A percentile compares a stretch with the other conserved stretches of the same genome.
These are phyloP conservation scores for mouse (Mus musculus) DNA, from an alignment of 2,113 vertebrate species.

Conservation along the genomic window GRCm39 chr8:124979001-124979500, in stretches of 20 bases:
- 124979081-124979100: rapidly evolving
- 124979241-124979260: not conserved
- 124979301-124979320: not conserved
- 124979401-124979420: not conserved
- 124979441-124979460: not conserved
- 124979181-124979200: not conserved
- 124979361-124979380: not conserved
- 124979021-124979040: not conserved
- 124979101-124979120: not conserved
- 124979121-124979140: not conserved
- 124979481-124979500: not conserved
- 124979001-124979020: rapidly evolving
- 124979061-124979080: too few species aligned
- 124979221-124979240: not conserved
- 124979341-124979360: not conserved
- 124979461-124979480: not conserved
- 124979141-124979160: not conserved
- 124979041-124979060: rapidly evolving
- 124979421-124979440: rapidly evolving
- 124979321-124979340: not conserved
- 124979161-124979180: not conserved
- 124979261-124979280: not conserved
- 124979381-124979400: not conserved
- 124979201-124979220: not conserved
- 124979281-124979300: rapidly evolving